These are phyloP conservation scores for Capricornis sumatraensis DNA, from an alignment of 2,113 vertebrate species.

Conservation along the genomic window DNA sequence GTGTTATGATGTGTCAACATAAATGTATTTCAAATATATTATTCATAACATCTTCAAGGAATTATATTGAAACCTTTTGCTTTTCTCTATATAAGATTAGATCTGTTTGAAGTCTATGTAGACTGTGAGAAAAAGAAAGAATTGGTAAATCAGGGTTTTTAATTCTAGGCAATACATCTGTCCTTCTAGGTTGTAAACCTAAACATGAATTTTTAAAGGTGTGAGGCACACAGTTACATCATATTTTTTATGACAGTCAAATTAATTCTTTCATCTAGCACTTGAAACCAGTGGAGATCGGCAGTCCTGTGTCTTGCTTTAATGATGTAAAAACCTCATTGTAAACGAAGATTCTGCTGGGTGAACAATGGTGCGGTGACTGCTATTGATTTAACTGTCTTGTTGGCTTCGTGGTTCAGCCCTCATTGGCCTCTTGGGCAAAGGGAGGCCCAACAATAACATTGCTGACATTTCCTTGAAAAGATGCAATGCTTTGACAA, in stretches of 20 bases:
- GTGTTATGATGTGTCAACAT: slow-evolving; percentile 19
- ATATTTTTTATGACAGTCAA: slow-evolving; percentile 73
- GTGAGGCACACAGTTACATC: slow-evolving; percentile 57
- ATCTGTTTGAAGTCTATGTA: slow-evolving; percentile 20
- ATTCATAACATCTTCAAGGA: slow-evolving; percentile 11
- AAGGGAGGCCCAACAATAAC: slow-evolving; percentile 78
- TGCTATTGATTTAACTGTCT: slow-evolving; percentile 80
- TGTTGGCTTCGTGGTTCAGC: slow-evolving; percentile 75
- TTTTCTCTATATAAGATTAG: slow-evolving; percentile 2
- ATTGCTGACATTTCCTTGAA: slow-evolving; percentile 79
- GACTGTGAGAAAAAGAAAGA: slow-evolving; percentile 16
- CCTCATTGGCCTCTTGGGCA: slow-evolving; percentile 77
- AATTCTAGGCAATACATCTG: slow-evolving; percentile 59
- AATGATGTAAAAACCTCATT: slow-evolving; percentile 78
- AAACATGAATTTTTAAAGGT: slow-evolving; percentile 67
- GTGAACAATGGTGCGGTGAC: slow-evolving; percentile 76
- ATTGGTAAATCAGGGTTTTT: slow-evolving; percentile 52
- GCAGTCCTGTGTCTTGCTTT: slow-evolving; percentile 74
- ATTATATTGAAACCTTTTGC: slow-evolving; percentile 14
- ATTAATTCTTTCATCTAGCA: slow-evolving; percentile 75
- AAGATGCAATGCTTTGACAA: slow-evolving; percentile 73
- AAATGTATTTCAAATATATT: slow-evolving; percentile 41
- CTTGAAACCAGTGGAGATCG: slow-evolving; percentile 76
- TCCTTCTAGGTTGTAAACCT: slow-evolving; percentile 57
- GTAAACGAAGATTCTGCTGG: slow-evolving; percentile 78